phyloP scores from a whole-genome alignment of 2,113 vertebrate genomes.

The Gnathonemus echidnorhynchus region DNA sequence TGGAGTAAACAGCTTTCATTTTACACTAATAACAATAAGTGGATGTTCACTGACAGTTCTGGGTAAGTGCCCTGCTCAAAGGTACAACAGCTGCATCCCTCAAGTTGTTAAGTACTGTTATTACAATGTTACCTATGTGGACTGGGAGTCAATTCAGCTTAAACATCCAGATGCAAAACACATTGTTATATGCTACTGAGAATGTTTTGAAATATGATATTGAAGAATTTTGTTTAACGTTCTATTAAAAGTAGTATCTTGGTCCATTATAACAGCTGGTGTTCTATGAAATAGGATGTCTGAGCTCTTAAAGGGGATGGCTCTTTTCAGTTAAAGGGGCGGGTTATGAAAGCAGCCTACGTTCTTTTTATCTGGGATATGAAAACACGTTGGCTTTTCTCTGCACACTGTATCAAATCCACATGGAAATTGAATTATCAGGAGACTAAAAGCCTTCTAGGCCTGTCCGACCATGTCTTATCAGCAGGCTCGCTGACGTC shows the following conservation, averaged over 20 bases:
- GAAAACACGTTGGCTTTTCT: not conserved
- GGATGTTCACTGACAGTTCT: not conserved
- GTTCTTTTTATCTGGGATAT: not conserved
- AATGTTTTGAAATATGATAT: not conserved
- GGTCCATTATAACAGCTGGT: not conserved
- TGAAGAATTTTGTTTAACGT: not conserved
- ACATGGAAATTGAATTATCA: constrained; percentile 1
- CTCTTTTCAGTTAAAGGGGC: not conserved
- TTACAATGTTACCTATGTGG: not conserved
- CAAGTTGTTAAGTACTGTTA: not conserved
- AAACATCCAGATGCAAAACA: not conserved
- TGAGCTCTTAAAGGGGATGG: not conserved
- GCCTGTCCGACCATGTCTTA: not conserved
- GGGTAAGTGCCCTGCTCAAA: not conserved
- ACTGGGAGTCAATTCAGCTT: too few species aligned
- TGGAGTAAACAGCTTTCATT: not conserved
- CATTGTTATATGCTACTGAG: not conserved
- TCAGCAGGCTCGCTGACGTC: not conserved
- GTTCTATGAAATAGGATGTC: not conserved
- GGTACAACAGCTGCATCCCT: not conserved
- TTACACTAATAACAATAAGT: not conserved
- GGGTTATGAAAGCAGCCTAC: not conserved
- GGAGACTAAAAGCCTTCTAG: not conserved
- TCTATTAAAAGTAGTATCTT: not conserved
- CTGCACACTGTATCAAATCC: not conserved